A percentile compares a stretch with the other conserved stretches of the same genome.
These are phyloP conservation scores for Montifringilla adamsi DNA, from an alignment of 2,113 vertebrate species.

Conservation along the genomic window DNA sequence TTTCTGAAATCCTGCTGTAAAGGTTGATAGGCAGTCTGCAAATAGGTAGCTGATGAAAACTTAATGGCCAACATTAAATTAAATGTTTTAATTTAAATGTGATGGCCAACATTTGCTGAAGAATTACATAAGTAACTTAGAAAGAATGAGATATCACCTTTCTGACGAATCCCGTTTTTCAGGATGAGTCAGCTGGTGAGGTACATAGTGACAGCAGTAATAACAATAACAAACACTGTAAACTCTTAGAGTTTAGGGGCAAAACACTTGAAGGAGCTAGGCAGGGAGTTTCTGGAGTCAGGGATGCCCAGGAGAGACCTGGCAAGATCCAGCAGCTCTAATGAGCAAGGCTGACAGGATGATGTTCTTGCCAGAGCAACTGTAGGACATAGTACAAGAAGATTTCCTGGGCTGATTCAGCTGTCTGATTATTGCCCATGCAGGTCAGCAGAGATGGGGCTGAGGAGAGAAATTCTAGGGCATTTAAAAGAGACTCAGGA, in stretches of 20 bases:
- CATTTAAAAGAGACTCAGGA: background rate
- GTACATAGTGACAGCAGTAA: background rate
- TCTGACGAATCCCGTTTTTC: background rate
- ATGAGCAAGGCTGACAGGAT: background rate
- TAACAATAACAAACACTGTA: background rate
- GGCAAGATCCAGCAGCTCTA: background rate
- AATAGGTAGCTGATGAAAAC: accelerated
- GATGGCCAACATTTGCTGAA: background rate
- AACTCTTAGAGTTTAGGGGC: background rate
- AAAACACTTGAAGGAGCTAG: background rate
- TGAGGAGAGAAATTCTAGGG: background rate
- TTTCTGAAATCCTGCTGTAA: background rate
- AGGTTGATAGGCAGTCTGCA: background rate
- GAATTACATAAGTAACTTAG: background rate
- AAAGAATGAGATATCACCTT: background rate
- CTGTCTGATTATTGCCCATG: background rate
- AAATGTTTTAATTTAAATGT: background rate
- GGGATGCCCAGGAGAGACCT: background rate
- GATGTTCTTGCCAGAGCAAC: background rate
- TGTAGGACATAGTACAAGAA: accelerated
- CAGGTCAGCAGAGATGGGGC: background rate
- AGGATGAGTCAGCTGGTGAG: background rate
- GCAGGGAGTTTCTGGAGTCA: background rate
- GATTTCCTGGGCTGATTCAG: background rate
- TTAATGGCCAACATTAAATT: background rate